A percentile compares a stretch with the other conserved stretches of the same genome.
phyloP scores from a whole-genome alignment of 1,140 invertebrate genomes.

The Panagrolaimus sp. region DNA sequence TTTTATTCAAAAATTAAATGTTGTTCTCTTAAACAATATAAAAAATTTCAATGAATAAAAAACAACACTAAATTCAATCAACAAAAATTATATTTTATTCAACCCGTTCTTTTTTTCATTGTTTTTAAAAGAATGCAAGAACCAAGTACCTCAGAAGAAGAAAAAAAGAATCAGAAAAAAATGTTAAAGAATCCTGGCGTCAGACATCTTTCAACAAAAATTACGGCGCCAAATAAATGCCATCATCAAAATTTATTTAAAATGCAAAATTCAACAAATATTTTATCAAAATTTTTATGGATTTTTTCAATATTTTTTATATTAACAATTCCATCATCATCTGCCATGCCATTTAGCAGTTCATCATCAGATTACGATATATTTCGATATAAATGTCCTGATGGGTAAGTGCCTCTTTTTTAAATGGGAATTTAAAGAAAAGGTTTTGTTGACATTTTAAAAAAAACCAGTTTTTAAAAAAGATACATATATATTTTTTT shows the following conservation, averaged over 20 bases:
- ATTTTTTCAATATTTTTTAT: slow-evolving; percentile 10
- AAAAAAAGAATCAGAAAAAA: too few species aligned
- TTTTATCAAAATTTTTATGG: neutral
- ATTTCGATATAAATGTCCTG: slow-evolving; percentile 17
- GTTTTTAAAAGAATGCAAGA: neutral
- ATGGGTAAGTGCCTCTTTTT: slow-evolving; percentile 2
- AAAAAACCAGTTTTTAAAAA: too few species aligned
- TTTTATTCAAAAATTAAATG: too few species aligned
- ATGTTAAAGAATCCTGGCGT: neutral
- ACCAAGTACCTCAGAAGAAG: neutral
- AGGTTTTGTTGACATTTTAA: too few species aligned
- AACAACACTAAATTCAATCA: slow-evolving; percentile 11
- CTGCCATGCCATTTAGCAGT: neutral
- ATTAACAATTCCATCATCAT: neutral
- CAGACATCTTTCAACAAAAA: neutral
- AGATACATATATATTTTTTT: too few species aligned
- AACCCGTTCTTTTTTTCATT: neutral
- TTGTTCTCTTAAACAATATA: too few species aligned
- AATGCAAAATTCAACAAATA: neutral
- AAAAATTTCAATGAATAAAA: too few species aligned
- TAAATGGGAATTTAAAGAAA: too few species aligned
- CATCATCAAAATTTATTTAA: neutral
- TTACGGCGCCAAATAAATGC: neutral
- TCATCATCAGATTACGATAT: slow-evolving; percentile 3
- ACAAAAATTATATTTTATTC: neutral